Percentiles rank a stretch among this genome's conserved stretches.
Conservation (phyloP, 2,797 vertebrate species). For the Micromesistius poutassou region DNA sequence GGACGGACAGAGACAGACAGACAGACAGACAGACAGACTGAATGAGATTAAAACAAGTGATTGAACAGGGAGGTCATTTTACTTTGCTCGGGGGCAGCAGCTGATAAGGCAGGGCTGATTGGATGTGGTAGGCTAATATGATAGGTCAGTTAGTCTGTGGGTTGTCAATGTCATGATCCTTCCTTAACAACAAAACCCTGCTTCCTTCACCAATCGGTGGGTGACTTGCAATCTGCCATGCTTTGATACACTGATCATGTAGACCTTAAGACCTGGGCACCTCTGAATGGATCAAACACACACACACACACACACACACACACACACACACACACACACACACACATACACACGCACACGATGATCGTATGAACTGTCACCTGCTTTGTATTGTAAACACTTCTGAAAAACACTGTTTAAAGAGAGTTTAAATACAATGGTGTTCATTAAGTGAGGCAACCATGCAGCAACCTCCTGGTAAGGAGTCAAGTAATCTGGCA, state of each 20-base stretch:
- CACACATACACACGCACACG: no score
- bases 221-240: not conserved
- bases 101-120: not conserved
- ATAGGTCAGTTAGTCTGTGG: not conserved
- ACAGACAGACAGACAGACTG: not conserved
- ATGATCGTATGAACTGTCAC: no score
- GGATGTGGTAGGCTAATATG: not conserved
- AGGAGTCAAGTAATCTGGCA: no score
- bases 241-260: not conserved
- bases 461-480: no score
- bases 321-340: no score
- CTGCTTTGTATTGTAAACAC: no score
- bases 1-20: not conserved
- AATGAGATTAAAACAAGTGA: not conserved
- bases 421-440: no score
- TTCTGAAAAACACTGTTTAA: no score
- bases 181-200: not conserved
- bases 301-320: not conserved
- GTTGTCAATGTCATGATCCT: not conserved
- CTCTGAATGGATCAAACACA: not conserved
- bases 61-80: not conserved
- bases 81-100: not conserved
- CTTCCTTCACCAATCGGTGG: not conserved
- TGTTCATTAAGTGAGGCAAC: no score
- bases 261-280: not conserved